Evolutionary conservation across 2,113 vertebrate genomes (phyloP), one percentile per base, ranked within the genome.

Genomic region (Esox niger): DNA sequence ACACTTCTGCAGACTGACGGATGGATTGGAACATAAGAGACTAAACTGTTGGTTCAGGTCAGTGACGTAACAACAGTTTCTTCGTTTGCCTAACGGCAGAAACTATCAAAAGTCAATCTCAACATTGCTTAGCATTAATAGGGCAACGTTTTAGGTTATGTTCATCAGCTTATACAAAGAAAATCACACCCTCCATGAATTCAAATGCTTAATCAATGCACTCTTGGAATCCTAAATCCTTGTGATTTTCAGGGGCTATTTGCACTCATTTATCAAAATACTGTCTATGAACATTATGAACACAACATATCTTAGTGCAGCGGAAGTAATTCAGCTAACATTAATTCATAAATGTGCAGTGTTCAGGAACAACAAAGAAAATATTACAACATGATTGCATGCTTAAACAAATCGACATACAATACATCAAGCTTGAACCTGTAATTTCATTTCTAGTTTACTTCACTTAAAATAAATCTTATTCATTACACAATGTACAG

Each of bases 21-120:
- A 84, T 70, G 71, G 82, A 9, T 32, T 73, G 71, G 62, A 72
- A 59, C 75, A 72, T 29, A 46, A 68, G 69, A n/a, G 60, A 73
- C 77, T 81, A 52, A 4, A 52, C 76, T 74, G 77, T 72, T 70
- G 75, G 76, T 72, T 70, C 62, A 64, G 70, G 70, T 81, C 68
- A 73, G 26, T 23, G 43, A 27, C 11, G 43, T 11, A 54, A 52
- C 79, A 46, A 46, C 55, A 57, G 25, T 26, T 3, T 23, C 13
- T 27, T 57, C 10, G 10, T 80, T 23, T 38, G 61, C 73, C 56
- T 15, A 8, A 71, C 69, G 70, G 67, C 32, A 62, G 58, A 59
- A 78, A 72, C 65, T 52, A 57, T 68, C 66, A 86, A 74, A 79
- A 81, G 76, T 80, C 68, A 52, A 80, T 77, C 73, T 72, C 76